These are phyloP conservation scores for Ataeniobius toweri DNA, from an alignment of 2,797 vertebrate genomes.

Conservation along the genomic window DNA sequence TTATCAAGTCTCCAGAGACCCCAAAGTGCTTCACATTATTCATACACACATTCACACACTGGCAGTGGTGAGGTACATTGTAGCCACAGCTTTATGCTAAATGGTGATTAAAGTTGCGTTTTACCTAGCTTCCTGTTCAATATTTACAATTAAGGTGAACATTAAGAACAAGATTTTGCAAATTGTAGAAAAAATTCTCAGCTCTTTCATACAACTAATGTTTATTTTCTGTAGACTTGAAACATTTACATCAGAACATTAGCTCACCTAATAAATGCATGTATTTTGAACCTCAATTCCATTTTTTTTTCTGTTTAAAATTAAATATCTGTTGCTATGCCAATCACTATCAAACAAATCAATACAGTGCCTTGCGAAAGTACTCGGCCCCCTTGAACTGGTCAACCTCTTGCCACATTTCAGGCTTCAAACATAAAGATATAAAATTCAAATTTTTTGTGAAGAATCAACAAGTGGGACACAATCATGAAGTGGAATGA, in stretches of 20 bases:
- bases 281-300: background rate
- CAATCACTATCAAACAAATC: background rate
- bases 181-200: no score
- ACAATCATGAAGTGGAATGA: no score
- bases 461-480: no score
- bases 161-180: background rate
- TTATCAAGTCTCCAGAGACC: no score
- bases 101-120: background rate
- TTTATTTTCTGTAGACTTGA: background rate
- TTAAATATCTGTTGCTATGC: background rate
- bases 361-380: background rate
- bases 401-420: no score
- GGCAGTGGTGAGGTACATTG: no score
- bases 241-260: background rate
- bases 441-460: no score
- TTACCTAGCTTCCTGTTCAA: background rate
- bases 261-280: background rate
- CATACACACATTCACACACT: no score
- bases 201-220: background rate
- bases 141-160: background rate
- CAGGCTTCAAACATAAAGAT: no score
- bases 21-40: no score
- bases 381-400: no score
- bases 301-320: background rate
- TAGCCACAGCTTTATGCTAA: background rate